A percentile compares a stretch with the other conserved stretches of the same genome.
Evolutionary conservation across 2,113 vertebrate species (phyloP).

Genomic region (Tiliqua scincoides): DNA sequence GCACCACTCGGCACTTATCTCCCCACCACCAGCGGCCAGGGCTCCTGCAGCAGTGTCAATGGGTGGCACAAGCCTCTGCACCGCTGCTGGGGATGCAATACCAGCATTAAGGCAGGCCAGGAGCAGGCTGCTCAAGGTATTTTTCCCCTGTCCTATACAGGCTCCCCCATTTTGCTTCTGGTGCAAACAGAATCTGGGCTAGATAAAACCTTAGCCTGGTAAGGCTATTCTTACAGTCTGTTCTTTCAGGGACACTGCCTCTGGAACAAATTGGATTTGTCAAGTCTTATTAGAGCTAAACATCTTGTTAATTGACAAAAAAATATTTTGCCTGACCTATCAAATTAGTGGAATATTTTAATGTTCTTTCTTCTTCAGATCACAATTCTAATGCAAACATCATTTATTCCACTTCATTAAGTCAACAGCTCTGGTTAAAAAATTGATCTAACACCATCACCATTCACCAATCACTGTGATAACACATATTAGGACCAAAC

Average conservation of each 20-base stretch:
- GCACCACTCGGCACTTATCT: too few relatives aligned
- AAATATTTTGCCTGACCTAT: slow-evolving; percentile 37
- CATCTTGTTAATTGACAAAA: slow-evolving; percentile 27
- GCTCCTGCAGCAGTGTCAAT: too few relatives aligned
- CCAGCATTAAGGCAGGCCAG: too few relatives aligned
- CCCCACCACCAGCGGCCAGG: too few relatives aligned
- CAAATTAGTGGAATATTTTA: neutral
- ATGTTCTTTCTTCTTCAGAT: neutral
- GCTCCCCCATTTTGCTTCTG: neutral
- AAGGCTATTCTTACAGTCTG: neutral
- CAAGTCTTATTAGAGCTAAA: neutral
- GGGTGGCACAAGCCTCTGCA: too few relatives aligned
- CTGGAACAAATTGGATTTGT: neutral
- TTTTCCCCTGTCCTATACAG: neutral
- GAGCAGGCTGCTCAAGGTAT: too few relatives aligned
- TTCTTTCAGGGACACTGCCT: neutral
- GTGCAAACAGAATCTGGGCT: neutral
- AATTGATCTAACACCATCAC: neutral
- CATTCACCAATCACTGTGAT: slow-evolving; percentile 17
- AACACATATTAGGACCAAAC: neutral
- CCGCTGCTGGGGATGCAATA: too few relatives aligned
- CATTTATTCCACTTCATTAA: slow-evolving; percentile 36
- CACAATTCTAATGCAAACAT: neutral
- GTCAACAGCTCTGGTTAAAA: slow-evolving; percentile 19
- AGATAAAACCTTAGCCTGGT: neutral